Conservation (phyloP, 2,797 vertebrate genomes). For the Xiphorhynchus erythropygius region DNA sequence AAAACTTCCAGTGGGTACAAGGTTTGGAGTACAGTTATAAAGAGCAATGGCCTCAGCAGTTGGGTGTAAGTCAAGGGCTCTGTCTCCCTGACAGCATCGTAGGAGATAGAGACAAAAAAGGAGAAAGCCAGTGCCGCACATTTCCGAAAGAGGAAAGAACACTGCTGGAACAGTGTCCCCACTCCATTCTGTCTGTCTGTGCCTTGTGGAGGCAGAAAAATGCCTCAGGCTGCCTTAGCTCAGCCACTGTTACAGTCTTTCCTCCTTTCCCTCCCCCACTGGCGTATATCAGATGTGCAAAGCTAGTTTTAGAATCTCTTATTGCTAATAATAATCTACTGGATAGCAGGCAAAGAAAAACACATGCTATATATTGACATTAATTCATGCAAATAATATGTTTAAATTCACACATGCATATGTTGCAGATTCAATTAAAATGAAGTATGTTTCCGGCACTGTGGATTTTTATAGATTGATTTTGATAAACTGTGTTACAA, state of each 20-base stretch:
- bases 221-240: slow-evolving; percentile 50
- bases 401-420: background rate
- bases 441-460: background rate
- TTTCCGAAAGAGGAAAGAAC: slow-evolving; percentile 45
- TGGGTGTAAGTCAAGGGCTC: background rate
- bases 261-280: slow-evolving; percentile 35
- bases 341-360: background rate
- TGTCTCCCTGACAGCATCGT: background rate
- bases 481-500: background rate
- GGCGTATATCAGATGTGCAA: background rate
- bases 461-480: background rate
- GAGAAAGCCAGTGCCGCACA: slow-evolving; percentile 17
- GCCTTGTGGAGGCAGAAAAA: slow-evolving; percentile 52
- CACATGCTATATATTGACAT: background rate
- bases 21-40: background rate
- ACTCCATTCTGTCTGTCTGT: slow-evolving; percentile 53
- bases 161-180: slow-evolving; percentile 9
- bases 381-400: background rate
- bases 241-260: slow-evolving; percentile 35
- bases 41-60: background rate
- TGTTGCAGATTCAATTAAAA: background rate
- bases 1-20: background rate
- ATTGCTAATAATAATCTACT: slow-evolving; percentile 33
- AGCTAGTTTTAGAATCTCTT: slow-evolving; percentile 32
- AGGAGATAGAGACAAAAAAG: background rate